Evolutionary conservation across 2,888 invertebrate species (phyloP), one percentile per base, ranked within the genome.

Genomic region (Diogma glabrata): DNA sequence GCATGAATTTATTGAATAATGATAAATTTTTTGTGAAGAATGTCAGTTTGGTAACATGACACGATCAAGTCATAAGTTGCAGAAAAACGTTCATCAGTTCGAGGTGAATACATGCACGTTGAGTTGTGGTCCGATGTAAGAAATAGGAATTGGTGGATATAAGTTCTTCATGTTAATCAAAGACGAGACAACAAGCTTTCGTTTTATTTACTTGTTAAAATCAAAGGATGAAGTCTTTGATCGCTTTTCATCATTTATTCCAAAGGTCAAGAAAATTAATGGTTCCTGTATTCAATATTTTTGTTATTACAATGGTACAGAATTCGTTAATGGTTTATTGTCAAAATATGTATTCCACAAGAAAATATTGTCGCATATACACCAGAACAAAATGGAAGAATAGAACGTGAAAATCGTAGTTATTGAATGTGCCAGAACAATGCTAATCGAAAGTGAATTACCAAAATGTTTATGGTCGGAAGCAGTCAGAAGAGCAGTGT

Each of bases 321-420:
- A 54, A 30, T 54, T 50, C 23, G 8, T 51, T 4, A 52, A 54
- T 2, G 46, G 10, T 47, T 22, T 50, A 28, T 26, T 52, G 8
- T 2, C 19, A 49, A 38, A 16, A 4, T 6, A 14, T 9, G 52
- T 6, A 19, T 47, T 9, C 23, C 8, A 8, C 9, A 24, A 8
- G 36, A 51, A 33, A n/a, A n/a, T 19, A 51, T 47, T 33, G 10
- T 46, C 1, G 45, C 54, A 14, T 58, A 59, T 36, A 54, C 57
- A 12, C 58, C 59, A 9, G 55, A 60, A 16, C 60, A 60, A 52
- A 61, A 60, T 47, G 60, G 60, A 7, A 49, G 57, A 8, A 58
- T 57, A 3, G 60, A 60, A 54, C 50, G 60, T n/a, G 59, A 57
- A 19, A 60, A 59, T 45, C 23, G 57, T 30, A 58, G 58, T 60